Evolutionary conservation across 2,888 invertebrate genomes (phyloP), one percentile per base, ranked within the genome.

Genomic region (Brenthis daphne): DNA sequence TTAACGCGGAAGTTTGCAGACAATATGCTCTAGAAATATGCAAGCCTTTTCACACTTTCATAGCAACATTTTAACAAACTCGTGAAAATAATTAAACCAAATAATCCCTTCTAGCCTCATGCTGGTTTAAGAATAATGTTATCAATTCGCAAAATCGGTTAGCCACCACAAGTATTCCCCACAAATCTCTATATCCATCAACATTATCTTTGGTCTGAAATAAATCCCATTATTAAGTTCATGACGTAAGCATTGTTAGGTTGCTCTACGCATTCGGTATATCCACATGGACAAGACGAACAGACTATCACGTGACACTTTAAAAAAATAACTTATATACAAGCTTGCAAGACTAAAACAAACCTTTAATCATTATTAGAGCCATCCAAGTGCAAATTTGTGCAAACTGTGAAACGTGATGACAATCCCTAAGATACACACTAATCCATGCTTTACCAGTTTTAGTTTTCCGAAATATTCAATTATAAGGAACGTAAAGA

Each of bases 371-470:
- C 66, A 54, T 65, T 29, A 29, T 29, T 68, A 71, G 56, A 51
- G 64, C 56, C 73, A 73, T 73, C 71, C 71, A 73, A 68, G 73
- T 73, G 73, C 71, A 57, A 43, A 61, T 68, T 48, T 58, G 71
- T 73, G 73, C 73, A 69, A 67, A 64, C 65, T 69, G 71, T 67
- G 66, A 67, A 57, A 58, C 53, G 55, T 67, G 65, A 55, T 65
- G 65, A 71, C 71, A 67, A 69, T 60, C 64, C 68, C 65, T 68
- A 70, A 20, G 47, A 57, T 64, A 60, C 20, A 67, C 55, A 64
- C 71, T 71, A 73, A 71, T 63, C 71, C 73, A 73, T 73, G 73
- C 73, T 68, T 65, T 68, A 68, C 58, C 67, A 51, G n/a, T 54
- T 64, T 53, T 64, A 63, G 24, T 56, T 56, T 24, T 51, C 53